phyloP scores from a whole-genome alignment of 2,797 vertebrate genomes.

The Hemitrygon akajei region DNA sequence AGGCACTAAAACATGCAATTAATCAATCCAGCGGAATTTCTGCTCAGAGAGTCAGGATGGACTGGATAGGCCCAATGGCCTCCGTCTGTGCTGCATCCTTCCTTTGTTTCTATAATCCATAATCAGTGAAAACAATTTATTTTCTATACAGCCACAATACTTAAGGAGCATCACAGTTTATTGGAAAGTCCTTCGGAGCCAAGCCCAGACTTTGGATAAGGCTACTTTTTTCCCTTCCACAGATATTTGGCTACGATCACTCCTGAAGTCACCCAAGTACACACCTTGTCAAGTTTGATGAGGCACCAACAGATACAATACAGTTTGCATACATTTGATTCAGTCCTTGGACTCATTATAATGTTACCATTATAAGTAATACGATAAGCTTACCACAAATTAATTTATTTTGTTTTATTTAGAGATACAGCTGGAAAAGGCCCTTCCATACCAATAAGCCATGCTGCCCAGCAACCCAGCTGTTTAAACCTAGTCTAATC shows the following conservation, averaged over 20 bases:
- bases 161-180: neutral
- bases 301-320: neutral
- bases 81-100: too few species aligned
- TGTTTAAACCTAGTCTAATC: too few species aligned
- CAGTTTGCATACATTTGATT: neutral
- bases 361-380: neutral
- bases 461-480: too few species aligned
- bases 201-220: neutral
- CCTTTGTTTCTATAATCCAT: neutral
- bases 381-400: neutral
- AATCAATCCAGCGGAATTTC: too few species aligned
- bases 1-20: neutral
- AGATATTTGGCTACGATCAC: neutral
- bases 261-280: neutral
- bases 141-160: neutral
- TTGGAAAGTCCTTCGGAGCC: neutral
- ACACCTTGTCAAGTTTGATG: neutral
- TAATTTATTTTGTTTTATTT: too few species aligned
- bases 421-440: too few species aligned
- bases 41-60: too few species aligned
- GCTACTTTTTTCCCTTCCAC: neutral
- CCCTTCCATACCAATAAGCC: too few species aligned
- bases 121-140: neutral
- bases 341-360: neutral
- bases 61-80: too few species aligned